Conservation (phyloP, 1,140 invertebrate genomes). For the Psix sp. region DNA sequence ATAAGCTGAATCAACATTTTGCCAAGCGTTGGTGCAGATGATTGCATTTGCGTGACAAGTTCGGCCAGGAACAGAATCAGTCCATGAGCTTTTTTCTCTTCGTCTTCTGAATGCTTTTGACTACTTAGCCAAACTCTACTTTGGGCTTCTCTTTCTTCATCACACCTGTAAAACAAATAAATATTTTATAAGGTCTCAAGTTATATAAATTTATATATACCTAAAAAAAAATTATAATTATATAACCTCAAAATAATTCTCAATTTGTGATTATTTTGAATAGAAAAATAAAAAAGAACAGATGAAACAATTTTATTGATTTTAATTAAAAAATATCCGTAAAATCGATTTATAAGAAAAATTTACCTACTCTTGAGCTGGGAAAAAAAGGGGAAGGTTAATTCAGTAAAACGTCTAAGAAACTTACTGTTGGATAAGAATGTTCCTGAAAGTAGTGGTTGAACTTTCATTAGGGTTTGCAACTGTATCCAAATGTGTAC, state of each 20-base stretch:
- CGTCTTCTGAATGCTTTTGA: constrained; percentile 60
- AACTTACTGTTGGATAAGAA: constrained; percentile 70
- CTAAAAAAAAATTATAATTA: no score
- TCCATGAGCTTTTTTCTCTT: constrained; percentile 72
- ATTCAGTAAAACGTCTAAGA: no score
- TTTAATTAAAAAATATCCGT: no score
- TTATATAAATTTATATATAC: no score
- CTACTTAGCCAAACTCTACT: constrained; percentile 62
- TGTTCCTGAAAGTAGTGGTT: constrained; percentile 77
- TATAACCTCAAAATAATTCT: no score
- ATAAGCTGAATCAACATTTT: constrained; percentile 71
- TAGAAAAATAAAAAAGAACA: no score
- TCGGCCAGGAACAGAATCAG: constrained; percentile 74
- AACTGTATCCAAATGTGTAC: constrained; percentile 79
- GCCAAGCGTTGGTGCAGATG: constrained; percentile 64
- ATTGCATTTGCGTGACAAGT: constrained; percentile 73
- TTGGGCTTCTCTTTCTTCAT: constrained; percentile 65
- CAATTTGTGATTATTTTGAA: no score
- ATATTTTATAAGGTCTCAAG: no score
- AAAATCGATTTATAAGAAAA: no score
- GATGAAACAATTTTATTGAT: no score
- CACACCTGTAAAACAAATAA: constrained; percentile 62
- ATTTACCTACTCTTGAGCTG: neutral
- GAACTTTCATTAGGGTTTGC: constrained; percentile 62
- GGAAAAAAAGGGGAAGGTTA: no score